These are phyloP conservation scores for Drosophila stalkeri DNA, from an alignment of 2,888 invertebrate genomes.

Conservation along the genomic window DNA sequence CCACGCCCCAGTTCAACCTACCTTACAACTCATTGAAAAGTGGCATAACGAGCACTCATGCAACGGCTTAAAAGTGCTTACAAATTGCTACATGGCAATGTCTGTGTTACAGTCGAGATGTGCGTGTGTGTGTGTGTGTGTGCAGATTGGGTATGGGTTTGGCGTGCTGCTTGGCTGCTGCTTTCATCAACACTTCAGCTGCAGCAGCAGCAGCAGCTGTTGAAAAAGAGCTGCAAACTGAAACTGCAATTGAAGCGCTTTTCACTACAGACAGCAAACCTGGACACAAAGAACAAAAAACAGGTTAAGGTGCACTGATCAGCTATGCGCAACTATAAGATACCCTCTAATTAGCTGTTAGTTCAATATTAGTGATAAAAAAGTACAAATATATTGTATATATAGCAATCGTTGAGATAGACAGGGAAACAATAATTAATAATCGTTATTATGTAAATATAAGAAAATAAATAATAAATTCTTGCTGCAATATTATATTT, in stretches of 20 bases:
- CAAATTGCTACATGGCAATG: conserved; percentile 76
- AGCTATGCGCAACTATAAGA: background rate
- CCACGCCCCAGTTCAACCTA: conserved; percentile 1
- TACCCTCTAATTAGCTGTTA: background rate
- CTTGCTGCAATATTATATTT: no score
- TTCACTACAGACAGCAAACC: conserved; percentile 45
- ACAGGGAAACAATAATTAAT: no score
- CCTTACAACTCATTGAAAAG: conserved; percentile 69
- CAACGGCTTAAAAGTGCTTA: conserved; percentile 79
- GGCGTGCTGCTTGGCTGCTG: conserved; percentile 13
- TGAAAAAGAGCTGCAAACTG: conserved; percentile 72
- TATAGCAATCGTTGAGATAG: no score
- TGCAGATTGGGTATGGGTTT: background rate
- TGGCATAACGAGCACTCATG: conserved; percentile 80
- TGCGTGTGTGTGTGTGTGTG: background rate
- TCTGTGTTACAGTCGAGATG: conserved; percentile 42
- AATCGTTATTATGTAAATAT: no score
- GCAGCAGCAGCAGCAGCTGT: conserved; percentile 20
- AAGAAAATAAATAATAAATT: no score
- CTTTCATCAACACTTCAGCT: conserved; percentile 71
- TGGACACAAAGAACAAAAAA: conserved; percentile 18
- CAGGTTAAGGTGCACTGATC: background rate
- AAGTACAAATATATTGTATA: no score
- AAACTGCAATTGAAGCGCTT: conserved; percentile 80
- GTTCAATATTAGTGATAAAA: background rate